Evolutionary conservation across 2,888 invertebrate genomes (phyloP).

Genomic region (Diaphora mendica): DNA sequence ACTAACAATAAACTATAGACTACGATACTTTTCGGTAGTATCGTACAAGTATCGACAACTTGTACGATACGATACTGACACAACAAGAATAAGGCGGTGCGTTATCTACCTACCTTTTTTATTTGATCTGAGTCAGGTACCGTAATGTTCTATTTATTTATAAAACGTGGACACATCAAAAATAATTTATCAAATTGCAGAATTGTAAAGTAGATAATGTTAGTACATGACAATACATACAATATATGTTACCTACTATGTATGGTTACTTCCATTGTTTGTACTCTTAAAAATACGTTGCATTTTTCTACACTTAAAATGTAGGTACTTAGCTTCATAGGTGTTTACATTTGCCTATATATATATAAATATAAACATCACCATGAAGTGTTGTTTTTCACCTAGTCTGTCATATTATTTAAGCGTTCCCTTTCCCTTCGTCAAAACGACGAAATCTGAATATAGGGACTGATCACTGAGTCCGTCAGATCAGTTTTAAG

Average conservation of each 20-base stretch:
- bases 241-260: neutral
- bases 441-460: neutral
- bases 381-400: neutral
- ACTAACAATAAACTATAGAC: no score
- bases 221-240: no score
- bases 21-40: no score
- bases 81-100: no score
- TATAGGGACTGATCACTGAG: neutral
- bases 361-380: neutral
- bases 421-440: neutral
- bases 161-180: neutral
- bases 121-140: no score
- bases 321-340: neutral
- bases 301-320: neutral
- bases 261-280: neutral
- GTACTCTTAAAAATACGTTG: neutral
- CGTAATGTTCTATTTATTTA: neutral
- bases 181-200: no score
- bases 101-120: no score
- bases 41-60: no score
- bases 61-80: no score
- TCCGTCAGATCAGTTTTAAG: neutral
- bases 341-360: neutral
- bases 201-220: no score
- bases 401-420: neutral